phyloP scores from a whole-genome alignment of 2,113 vertebrate species.

The Perca schrenkii region DNA sequence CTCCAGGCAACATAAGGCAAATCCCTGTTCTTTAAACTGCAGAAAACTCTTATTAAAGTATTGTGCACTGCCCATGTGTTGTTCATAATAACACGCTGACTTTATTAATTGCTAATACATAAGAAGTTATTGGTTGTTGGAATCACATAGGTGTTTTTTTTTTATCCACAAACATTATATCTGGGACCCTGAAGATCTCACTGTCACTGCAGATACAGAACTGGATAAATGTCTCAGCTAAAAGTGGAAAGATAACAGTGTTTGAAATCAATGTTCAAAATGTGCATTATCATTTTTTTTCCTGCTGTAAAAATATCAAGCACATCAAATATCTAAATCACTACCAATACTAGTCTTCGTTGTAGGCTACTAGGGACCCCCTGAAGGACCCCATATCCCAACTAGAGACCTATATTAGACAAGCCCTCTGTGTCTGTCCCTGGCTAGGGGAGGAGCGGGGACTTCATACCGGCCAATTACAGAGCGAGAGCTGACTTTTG shows the following conservation, averaged over 20 bases:
- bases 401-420: slow-evolving; percentile 62
- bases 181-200: slow-evolving; percentile 56
- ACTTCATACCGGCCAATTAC: slow-evolving; percentile 63
- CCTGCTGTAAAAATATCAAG: slow-evolving; percentile 61
- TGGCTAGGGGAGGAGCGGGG: slow-evolving; percentile 50
- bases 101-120: slow-evolving; percentile 68
- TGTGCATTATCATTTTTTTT: slow-evolving; percentile 52
- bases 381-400: slow-evolving; percentile 72
- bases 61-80: slow-evolving; percentile 49
- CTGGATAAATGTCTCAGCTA: slow-evolving; percentile 60
- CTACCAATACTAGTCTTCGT: slow-evolving; percentile 53
- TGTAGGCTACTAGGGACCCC: slow-evolving; percentile 50
- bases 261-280: slow-evolving; percentile 68
- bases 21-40: slow-evolving; percentile 53
- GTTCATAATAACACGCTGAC: slow-evolving; percentile 61
- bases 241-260: slow-evolving; percentile 59
- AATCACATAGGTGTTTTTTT: slow-evolving; percentile 51
- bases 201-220: slow-evolving; percentile 52
- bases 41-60: slow-evolving; percentile 61
- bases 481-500: slow-evolving; percentile 39
- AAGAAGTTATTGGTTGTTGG: slow-evolving; percentile 56
- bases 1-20: slow-evolving; percentile 63
- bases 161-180: slow-evolving; percentile 55
- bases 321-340: slow-evolving; percentile 72
- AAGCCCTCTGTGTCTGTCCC: slow-evolving; percentile 59